These are phyloP conservation scores for Dione vanillae DNA, from an alignment of 2,888 invertebrate species.

Conservation along the genomic window DNA sequence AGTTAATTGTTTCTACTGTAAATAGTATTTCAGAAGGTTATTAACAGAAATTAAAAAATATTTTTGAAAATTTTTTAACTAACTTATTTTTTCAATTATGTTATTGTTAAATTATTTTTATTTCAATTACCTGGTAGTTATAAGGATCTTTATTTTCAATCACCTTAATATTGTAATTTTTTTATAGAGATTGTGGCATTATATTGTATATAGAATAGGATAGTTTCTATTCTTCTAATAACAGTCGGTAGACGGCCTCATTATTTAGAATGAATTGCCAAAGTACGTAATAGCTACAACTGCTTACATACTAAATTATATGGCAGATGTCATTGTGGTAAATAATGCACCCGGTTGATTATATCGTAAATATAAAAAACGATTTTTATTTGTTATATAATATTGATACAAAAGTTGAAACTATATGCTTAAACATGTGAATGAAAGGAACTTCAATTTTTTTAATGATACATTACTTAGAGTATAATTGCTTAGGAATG, in stretches of 20 bases:
- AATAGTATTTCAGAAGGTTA: not conserved
- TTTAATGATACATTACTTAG: not conserved
- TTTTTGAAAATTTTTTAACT: too few relatives aligned
- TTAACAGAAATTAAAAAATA: too few relatives aligned
- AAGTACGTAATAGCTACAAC: constrained; percentile 68
- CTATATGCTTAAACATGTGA: not conserved
- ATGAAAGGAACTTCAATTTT: not conserved
- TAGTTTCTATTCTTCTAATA: constrained; percentile 49
- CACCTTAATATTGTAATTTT: not conserved
- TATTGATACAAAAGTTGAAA: not conserved
- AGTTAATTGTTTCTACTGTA: constrained; percentile 6
- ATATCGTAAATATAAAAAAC: constrained; percentile 38
- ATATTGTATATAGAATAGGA: constrained; percentile 41
- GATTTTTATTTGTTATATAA: not conserved
- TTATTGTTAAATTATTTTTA: not conserved
- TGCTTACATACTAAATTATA: constrained; percentile 77
- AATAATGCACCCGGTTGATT: constrained; percentile 62
- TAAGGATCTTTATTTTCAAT: too few relatives aligned
- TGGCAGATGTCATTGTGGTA: constrained; percentile 78
- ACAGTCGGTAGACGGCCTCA: constrained; percentile 72
- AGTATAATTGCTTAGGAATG: not conserved
- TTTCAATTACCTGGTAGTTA: not conserved
- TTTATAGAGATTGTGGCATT: constrained; percentile 33
- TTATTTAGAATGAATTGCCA: constrained; percentile 79
- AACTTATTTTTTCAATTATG: too few relatives aligned